Conservation (phyloP, 2,888 invertebrate species). For the Smittia aterrima region DNA sequence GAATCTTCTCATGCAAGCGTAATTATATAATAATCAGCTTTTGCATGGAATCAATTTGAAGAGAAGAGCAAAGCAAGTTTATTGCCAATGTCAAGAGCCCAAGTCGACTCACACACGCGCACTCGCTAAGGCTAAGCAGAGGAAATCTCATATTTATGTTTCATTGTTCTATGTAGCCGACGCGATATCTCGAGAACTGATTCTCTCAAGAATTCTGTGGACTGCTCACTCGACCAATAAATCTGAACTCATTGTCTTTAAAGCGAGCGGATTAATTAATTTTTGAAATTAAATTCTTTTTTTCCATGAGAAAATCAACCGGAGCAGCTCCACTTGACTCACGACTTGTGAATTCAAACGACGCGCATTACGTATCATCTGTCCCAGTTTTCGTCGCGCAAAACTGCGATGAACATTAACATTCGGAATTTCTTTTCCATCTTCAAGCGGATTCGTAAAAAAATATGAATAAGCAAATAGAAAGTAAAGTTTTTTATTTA, state of each 20-base stretch:
- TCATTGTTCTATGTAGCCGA: slow-evolving; percentile 28
- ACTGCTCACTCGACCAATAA: background rate
- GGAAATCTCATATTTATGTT: slow-evolving; percentile 36
- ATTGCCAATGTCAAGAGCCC: slow-evolving; percentile 12
- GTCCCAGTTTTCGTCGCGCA: background rate
- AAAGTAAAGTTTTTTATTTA: slow-evolving; percentile 37
- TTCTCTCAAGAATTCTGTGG: background rate
- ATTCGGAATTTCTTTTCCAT: background rate
- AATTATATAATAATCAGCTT: slow-evolving; percentile 15
- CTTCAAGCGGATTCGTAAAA: background rate
- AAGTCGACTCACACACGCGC: background rate
- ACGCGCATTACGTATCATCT: background rate
- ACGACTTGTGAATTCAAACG: background rate
- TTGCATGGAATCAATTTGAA: background rate
- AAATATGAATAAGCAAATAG: slow-evolving; percentile 27
- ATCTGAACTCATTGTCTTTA: background rate
- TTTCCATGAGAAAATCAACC: background rate
- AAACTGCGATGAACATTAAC: background rate
- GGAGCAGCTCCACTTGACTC: background rate
- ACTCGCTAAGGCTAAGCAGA: slow-evolving; percentile 22
- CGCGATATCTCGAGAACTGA: background rate
- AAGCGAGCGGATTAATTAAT: background rate
- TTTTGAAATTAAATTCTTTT: background rate
- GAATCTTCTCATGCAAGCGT: slow-evolving; percentile 1
- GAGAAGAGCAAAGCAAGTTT: background rate